phyloP scores from a whole-genome alignment of 2,888 invertebrate genomes.

The Arctia plantaginis region DNA sequence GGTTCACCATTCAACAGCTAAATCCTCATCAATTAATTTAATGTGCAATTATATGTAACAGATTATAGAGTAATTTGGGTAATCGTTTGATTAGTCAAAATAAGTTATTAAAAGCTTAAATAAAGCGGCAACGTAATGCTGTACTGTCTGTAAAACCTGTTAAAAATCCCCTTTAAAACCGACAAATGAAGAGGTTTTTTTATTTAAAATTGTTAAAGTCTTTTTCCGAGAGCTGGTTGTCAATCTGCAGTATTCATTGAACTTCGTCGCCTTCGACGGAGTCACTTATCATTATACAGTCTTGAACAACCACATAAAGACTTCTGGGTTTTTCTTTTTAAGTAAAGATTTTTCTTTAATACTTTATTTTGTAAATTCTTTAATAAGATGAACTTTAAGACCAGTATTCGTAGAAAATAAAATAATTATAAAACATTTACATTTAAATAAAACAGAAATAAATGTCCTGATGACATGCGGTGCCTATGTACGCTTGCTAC shows the following conservation, averaged over 20 bases:
- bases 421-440: too few species aligned
- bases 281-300: conserved; percentile 38
- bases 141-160: background rate
- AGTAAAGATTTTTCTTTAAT: conserved; percentile 25
- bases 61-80: background rate
- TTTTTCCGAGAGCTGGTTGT: conserved; percentile 24
- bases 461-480: background rate
- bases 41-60: background rate
- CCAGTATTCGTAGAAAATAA: too few species aligned
- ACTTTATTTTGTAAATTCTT: conserved; percentile 26
- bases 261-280: conserved; percentile 25
- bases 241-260: conserved; percentile 30
- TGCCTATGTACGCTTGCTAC: background rate
- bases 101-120: background rate
- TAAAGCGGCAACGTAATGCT: background rate
- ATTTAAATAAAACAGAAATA: too few species aligned
- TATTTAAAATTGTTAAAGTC: background rate
- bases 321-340: conserved; percentile 5
- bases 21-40: background rate
- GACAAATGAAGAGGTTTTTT: conserved; percentile 3
- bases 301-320: conserved; percentile 2
- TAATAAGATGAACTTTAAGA: conserved; percentile 5
- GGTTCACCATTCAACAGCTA: background rate
- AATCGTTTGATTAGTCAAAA: background rate
- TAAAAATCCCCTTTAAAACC: background rate